Evolutionary conservation across 2,797 vertebrate species (phyloP), one percentile per base, ranked within the genome.

Genomic region (Epinephelus malabaricus): DNA sequence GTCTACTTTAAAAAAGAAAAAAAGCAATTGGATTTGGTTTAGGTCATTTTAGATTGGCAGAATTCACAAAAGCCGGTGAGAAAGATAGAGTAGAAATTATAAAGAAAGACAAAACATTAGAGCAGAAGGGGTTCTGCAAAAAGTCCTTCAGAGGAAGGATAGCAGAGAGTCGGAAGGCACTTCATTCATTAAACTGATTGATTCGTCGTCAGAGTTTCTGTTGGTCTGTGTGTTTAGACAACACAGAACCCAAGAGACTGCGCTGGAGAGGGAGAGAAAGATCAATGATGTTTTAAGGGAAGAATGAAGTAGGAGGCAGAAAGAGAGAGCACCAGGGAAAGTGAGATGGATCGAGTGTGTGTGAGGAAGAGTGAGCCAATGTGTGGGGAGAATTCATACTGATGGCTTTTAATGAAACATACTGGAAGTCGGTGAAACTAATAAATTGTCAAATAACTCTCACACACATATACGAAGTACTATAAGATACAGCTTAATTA

Each of bases 121-220:
- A 34, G n/a, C 1, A 1, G 51, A 7, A 64, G 17, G 19, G 43
- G 3, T 11, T 77, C 65, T 62, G 59, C 55, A 81, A 70, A 82
- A 69, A 73, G 73, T 81, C 45, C 69, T 84, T 79, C 27, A 55
- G 72, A 82, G 61, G 58, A 70, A 76, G 49, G 50, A 76, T 21
- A 59, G 69, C 27, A 45, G 63, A 72, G 79, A 86, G 54, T 79
- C 25, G 47, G 63, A 51, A 58, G 76, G 76, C 74, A 85, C 67
- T 89, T 84, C 76, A 88, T 91, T 91, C 81, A 85, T 90, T 89
- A 88, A 86, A 88, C 71, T 81, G 86, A 92, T 73, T 88, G 90
- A 93, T 89, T 86, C 61, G 72, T 82, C 86, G 88, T 91, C 82
- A 81, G 85, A 77, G 70, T 76, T 92, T 72, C 79, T 71, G 81